Evolutionary conservation across 2,113 vertebrate species (phyloP).

Genomic region (Pithys albifrons): DNA sequence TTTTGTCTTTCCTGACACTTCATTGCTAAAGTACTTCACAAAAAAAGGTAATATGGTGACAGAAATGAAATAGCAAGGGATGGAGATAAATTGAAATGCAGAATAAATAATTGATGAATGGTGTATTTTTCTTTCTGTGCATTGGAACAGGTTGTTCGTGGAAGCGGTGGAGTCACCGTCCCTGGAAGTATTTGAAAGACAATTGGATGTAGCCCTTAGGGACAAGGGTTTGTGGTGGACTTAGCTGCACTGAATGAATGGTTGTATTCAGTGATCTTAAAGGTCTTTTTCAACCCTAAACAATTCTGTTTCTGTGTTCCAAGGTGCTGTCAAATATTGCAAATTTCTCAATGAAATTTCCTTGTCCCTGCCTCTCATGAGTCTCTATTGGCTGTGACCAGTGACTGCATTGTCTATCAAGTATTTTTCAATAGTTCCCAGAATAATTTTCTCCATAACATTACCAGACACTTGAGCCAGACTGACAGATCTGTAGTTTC

Average conservation of each 20-base stretch:
- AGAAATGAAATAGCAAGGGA: conserved; percentile 11
- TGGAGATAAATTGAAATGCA: background rate
- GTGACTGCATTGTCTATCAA: no score
- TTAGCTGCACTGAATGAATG: background rate
- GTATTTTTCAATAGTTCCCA: no score
- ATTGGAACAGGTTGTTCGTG: background rate
- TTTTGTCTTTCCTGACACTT: background rate
- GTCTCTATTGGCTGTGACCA: no score
- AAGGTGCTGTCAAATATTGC: background rate
- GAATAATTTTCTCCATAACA: no score
- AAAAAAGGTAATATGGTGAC: background rate
- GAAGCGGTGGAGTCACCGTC: background rate
- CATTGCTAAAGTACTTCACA: background rate
- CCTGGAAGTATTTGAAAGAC: background rate
- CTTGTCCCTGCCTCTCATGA: background rate
- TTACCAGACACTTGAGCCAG: no score
- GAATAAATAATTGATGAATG: background rate
- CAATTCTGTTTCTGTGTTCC: background rate
- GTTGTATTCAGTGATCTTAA: background rate
- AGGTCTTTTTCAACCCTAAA: background rate
- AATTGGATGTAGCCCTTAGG: background rate
- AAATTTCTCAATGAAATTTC: background rate
- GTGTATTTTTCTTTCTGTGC: background rate
- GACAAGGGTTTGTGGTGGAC: no score
- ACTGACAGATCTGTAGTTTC: no score